Evolutionary conservation across 2,113 vertebrate genomes (phyloP), one percentile per base, ranked within the genome.

Genomic region (Propithecus coquereli): DNA sequence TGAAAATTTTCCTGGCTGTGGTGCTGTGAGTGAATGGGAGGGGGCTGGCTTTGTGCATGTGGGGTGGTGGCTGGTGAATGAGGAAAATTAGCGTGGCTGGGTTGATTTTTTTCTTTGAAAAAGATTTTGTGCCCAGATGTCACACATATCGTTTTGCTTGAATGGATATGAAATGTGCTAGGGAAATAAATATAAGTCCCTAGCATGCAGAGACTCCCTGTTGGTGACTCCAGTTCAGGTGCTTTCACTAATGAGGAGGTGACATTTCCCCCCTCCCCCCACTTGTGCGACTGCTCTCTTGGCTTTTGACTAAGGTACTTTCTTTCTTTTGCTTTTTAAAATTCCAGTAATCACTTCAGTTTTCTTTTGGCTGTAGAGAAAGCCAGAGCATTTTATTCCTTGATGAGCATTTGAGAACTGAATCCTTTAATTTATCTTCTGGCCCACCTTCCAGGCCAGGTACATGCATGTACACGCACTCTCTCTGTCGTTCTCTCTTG

Each of bases 41-140:
- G 25, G 45, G 34, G 27, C 30, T 59, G 86, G 71, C 47, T 13
- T 65, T 2, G 2, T 65, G 45, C 1, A 0, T 11, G n/a, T 1
- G 11, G 54, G 59, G 79, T 1, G 16, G 88, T 34, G 71, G 54
- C 66, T 87, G 54, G 50, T 52, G 91, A 83, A 83, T 70, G 86
- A 77, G 59, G 70, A 71, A 92, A 90, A 74, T 63, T 47, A 90
- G 57, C 9, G 52, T 73, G 82, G 63, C 77, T 80, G 54, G 37
- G 73, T 70, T 77, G 79, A 73, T 63, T 95, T 93, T 91, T 91
- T 63, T 87, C 50, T 90, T 90, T 82, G 65, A 94, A 94, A 87
- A 84, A 87, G 92, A 91, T 45, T 59, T 88, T 65, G 63, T 52
- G 34, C 74, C 79, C 70, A 85, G 88, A 85, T 92, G 70, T 95